These are phyloP conservation scores for Hirundichthys speculiger DNA, from an alignment of 2,113 vertebrate species.

Conservation along the genomic window DNA sequence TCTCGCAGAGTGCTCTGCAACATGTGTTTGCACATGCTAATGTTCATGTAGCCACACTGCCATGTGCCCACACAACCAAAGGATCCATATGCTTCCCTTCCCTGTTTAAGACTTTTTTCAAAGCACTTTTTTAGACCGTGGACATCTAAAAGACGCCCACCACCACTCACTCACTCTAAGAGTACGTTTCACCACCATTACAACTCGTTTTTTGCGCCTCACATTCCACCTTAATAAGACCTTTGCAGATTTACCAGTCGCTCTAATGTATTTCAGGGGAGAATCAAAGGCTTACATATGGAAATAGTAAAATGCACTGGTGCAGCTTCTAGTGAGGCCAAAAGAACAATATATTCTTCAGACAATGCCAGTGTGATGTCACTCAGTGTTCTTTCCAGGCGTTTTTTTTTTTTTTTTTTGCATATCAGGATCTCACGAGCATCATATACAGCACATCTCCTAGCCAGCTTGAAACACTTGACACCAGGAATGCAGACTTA, in stretches of 20 bases:
- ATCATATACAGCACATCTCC: slow-evolving; percentile 39
- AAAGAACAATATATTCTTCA: slow-evolving; percentile 11
- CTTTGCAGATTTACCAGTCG: neutral
- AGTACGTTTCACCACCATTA: neutral
- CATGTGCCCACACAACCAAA: too few species aligned
- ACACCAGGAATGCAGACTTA: slow-evolving; percentile 27
- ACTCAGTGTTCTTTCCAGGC: slow-evolving; percentile 5
- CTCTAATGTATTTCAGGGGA: neutral
- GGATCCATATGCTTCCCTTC: too few species aligned
- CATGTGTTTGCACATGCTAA: too few species aligned
- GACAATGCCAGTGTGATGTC: slow-evolving; percentile 17
- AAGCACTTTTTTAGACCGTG: neutral
- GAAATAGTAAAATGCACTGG: neutral
- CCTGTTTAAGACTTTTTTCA: too few species aligned
- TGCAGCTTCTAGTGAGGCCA: neutral
- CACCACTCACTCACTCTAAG: neutral
- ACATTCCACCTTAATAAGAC: neutral
- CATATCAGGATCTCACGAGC: slow-evolving; percentile 14
- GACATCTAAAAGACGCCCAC: neutral
- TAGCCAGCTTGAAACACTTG: slow-evolving; percentile 19
- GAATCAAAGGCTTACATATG: slow-evolving; percentile 1
- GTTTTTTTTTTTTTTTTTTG: too few species aligned
- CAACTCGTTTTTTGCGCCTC: neutral
- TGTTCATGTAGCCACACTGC: too few species aligned
- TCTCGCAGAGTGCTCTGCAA: neutral